phyloP scores from a whole-genome alignment of 2,888 invertebrate genomes.

The Nomada ferruginata region DNA sequence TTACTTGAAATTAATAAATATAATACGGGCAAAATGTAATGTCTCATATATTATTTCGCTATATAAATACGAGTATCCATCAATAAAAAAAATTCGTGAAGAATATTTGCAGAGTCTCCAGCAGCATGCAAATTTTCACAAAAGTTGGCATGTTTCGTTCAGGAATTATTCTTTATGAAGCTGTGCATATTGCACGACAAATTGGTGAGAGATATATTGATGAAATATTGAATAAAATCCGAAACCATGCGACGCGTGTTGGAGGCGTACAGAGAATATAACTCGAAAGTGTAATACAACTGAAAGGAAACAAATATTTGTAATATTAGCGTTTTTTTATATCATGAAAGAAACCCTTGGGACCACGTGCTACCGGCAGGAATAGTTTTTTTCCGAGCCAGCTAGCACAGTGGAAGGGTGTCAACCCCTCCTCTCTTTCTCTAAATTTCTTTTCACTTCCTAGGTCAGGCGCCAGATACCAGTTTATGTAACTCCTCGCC shows the following conservation, averaged over 20 bases:
- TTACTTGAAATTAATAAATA: too few relatives aligned
- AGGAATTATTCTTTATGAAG: too few relatives aligned
- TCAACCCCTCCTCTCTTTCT: constrained; percentile 13
- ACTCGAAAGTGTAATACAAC: constrained; percentile 3
- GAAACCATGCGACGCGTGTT: constrained; percentile 6
- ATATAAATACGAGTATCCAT: too few relatives aligned
- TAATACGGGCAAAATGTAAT: too few relatives aligned
- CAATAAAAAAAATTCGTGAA: too few relatives aligned
- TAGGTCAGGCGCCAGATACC: constrained; percentile 24
- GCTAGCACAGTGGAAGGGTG: constrained; percentile 7
- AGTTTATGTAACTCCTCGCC: constrained; percentile 10
- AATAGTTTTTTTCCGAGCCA: constrained; percentile 30
- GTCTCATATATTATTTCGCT: too few relatives aligned
- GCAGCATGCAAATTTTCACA: too few relatives aligned
- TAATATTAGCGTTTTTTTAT: constrained; percentile 42
- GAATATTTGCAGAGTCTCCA: too few relatives aligned
- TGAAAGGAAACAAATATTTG: constrained; percentile 33
- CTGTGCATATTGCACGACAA: background rate
- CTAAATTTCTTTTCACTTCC: constrained; percentile 19
- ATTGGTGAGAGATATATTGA: background rate
- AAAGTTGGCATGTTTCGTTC: too few relatives aligned
- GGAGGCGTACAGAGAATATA: background rate
- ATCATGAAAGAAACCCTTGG: constrained; percentile 11
- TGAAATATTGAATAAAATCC: background rate
- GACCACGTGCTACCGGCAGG: constrained; percentile 40